Base-by-base conservation (phyloP, 1,140 invertebrate genomes). In the Caligus rogercresseyi region DNA sequence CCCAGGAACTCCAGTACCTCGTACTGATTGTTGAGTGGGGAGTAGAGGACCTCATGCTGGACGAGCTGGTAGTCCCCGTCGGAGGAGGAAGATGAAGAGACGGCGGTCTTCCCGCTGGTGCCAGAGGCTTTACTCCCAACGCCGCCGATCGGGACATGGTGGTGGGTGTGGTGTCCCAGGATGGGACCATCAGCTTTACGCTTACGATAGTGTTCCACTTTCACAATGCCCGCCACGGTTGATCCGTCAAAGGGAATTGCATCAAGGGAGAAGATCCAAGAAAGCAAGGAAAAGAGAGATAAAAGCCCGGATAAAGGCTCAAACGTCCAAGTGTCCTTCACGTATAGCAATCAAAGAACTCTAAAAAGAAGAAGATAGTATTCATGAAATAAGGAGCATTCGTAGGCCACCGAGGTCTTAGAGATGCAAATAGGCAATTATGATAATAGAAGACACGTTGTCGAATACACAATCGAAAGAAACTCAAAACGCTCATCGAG, bases 1-100 rank as follows among this genome's bases (percentile, higher is more conserved):
- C 95, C 95, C 66, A 98, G 80, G 76, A 98, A 98, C 75, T 98
- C 95, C 68, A 99, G 78, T 64, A 99, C 95, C 77, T 96, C 91
- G 76, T 96, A 96, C 71, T 89, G 85, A 25, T 65, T 63, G 67
- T 85, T 85, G 51, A 81, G 85, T 74, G 87, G 86, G 61, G 91
- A 96, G 75, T 92, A 95, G 65, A 98, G 82, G 66, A 95, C 92
- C 76, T 97, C 94, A 76, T 98, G 93, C 75, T 97, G 91, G 25
- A 97, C 92, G 72, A 97, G 79, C 74, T 95, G 90, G 76, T 97
- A 97, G 77, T 97, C 94, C 53, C 94, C 94, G 76, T 97, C 93
- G 68, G 85, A 69, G 57, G 70, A 71, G 23, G 73, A 77, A 14
- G 75, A 60, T 24, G 24, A 25, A 15, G 57, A 25, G 16, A 18